A percentile compares a stretch with the other conserved stretches of the same genome.
phyloP scores from a whole-genome alignment of 2,113 vertebrate species.

The Spizaetus ornatus region DNA sequence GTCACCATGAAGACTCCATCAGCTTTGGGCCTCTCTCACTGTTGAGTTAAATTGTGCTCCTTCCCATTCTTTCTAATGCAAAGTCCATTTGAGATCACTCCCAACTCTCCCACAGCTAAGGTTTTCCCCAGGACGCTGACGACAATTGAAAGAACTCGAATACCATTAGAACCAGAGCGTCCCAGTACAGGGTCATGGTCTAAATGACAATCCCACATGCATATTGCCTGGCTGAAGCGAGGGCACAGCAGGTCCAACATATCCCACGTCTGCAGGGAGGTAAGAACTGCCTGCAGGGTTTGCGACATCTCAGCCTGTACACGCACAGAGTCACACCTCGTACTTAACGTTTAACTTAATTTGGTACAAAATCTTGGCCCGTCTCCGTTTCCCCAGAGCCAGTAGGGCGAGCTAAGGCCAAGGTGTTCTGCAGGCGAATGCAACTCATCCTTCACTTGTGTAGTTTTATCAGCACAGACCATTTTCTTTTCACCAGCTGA shows the following conservation, averaged over 20 bases:
- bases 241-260: background rate
- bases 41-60: background rate
- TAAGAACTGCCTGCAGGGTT: background rate
- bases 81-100: background rate
- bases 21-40: background rate
- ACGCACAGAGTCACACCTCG: background rate
- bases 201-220: background rate
- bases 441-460: background rate
- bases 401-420: background rate
- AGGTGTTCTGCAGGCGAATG: background rate
- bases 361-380: background rate
- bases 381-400: background rate
- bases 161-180: background rate
- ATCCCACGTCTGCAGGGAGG: background rate
- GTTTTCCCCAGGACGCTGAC: background rate
- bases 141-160: background rate
- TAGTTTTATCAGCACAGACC: background rate
- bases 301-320: background rate
- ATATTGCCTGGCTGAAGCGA: background rate
- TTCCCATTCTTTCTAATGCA: background rate
- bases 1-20: background rate
- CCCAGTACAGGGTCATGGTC: background rate
- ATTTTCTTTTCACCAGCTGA: background rate
- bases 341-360: background rate
- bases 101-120: rapidly evolving